phyloP scores from a whole-genome alignment of 2,113 vertebrate genomes.

The Oreocharis arfaki region DNA sequence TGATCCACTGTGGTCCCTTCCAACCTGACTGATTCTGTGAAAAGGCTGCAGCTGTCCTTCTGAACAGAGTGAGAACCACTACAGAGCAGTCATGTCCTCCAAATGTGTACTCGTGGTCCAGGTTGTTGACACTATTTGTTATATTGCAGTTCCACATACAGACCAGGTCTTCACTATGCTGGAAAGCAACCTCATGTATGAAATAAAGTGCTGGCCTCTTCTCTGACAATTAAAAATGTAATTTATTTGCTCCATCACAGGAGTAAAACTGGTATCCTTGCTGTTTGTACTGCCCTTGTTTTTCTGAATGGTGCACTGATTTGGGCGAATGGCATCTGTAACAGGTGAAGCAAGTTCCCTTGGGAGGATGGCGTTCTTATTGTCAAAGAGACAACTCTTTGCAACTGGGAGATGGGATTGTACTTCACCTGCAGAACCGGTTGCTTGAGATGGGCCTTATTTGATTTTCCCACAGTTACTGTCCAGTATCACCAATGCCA shows the following conservation, averaged over 20 bases:
- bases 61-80: neutral
- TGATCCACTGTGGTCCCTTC: neutral
- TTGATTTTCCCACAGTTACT: neutral
- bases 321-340: neutral
- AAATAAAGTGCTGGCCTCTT: neutral
- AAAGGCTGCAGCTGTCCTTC: neutral
- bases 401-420: neutral
- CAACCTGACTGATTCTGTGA: neutral
- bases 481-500: neutral
- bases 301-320: neutral
- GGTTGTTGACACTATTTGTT: neutral
- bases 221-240: neutral
- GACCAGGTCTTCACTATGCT: neutral
- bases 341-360: neutral
- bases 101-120: neutral
- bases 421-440: neutral
- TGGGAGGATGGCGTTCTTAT: neutral
- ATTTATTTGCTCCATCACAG: neutral
- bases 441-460: neutral
- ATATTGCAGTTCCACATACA: neutral
- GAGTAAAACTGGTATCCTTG: neutral
- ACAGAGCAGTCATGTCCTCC: neutral
- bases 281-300: neutral
- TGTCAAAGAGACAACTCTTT: neutral
- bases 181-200: neutral